Evolutionary conservation across 2,888 invertebrate species (phyloP), one percentile per base, ranked within the genome.

Genomic region (Phengaris arion): DNA sequence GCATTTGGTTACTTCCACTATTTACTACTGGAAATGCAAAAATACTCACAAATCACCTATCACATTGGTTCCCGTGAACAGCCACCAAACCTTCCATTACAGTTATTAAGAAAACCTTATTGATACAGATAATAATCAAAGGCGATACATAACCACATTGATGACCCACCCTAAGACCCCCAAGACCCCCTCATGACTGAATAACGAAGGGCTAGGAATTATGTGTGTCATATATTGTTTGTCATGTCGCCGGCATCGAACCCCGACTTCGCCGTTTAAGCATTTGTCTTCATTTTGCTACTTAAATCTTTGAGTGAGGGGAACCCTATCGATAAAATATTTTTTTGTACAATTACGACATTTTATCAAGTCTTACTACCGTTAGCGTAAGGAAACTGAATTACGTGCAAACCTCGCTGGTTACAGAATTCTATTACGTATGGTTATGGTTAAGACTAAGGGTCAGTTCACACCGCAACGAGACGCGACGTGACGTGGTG

Each of bases 181-280:
- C 35, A 35, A 35, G 35, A 72, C 85, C 86, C 81, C 80, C 77
- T 86, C 87, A 88, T 88, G 87, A 88, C 85, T 90, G 87, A 91
- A 86, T 89, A 85, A 91, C 82, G 87, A 86, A 87, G 85, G 84
- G 82, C 83, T 83, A 85, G 86, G 87, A 91, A 89, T 92, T 93
- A 92, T 91, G 90, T 91, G 83, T 91, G 93, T 93, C 93, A 92
- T 93, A 91, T 89, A 89, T 89, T 91, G 90, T 93, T 93, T 93
- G 93, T 93, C 92, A 93, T 92, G 91, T 84, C 85, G 83, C 88
- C 85, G 84, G 84, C 85, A 91, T 89, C 91, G 90, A 88, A 90
- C 85, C 86, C 85, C 82, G 83, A 87, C 88, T 85, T 83, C 83
- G 84, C 83, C 81, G 86, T 83, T 81, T 82, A 82, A 86, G 88